phyloP scores from a whole-genome alignment of 2,797 vertebrate genomes.

The Neosilurus mollespiculum region DNA sequence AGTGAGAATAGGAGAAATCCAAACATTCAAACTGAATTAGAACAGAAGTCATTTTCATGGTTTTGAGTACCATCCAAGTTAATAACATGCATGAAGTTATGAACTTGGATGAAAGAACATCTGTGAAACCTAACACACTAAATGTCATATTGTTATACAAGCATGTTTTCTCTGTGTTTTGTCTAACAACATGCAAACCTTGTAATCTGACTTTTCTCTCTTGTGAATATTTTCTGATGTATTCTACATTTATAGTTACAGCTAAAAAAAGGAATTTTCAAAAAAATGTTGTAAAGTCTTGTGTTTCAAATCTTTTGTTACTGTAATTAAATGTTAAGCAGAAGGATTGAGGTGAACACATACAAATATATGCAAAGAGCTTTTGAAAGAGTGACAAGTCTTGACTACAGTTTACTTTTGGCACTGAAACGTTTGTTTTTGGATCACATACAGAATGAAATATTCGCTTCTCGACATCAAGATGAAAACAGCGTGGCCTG shows the following conservation, averaged over 20 bases:
- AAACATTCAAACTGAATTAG: background rate
- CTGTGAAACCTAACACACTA: background rate
- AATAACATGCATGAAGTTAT: background rate
- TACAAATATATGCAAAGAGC: background rate
- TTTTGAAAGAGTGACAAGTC: background rate
- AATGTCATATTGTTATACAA: background rate
- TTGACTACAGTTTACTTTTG: background rate
- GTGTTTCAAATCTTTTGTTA: background rate
- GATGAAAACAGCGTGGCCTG: conserved; percentile 99
- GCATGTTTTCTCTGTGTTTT: background rate
- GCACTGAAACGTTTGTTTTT: conserved; percentile 31
- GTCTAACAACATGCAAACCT: background rate
- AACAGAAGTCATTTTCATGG: background rate
- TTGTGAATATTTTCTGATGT: background rate
- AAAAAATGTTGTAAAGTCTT: background rate
- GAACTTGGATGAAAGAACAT: background rate
- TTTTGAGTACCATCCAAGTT: background rate
- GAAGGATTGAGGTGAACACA: background rate
- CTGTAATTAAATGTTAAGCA: background rate
- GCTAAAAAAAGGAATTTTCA: background rate
- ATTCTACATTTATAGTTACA: background rate
- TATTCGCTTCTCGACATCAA: conserved; percentile 97
- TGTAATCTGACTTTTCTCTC: background rate
- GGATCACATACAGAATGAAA: conserved; percentile 88
- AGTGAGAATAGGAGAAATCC: background rate